Evolutionary conservation across 1,140 invertebrate species (phyloP).

Genomic region (Venustaconcha ellipsiformis): DNA sequence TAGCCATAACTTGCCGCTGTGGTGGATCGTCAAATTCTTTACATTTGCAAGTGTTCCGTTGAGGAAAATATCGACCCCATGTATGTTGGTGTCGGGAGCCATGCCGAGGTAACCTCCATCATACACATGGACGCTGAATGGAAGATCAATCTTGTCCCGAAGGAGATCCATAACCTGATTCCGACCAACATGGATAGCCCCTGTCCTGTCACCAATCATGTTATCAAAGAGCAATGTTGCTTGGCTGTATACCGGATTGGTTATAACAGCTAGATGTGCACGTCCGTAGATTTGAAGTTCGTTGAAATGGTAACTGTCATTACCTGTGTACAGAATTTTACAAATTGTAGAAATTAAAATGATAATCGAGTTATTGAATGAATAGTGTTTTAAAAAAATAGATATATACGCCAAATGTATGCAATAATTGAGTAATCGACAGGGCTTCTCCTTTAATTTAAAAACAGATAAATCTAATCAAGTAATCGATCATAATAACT

Average conservation of each 20-base stretch:
- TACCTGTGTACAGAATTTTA: constrained; percentile 11
- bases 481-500: too few species aligned
- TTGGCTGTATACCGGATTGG: constrained; percentile 34
- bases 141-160: constrained; percentile 49
- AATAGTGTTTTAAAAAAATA: too few species aligned
- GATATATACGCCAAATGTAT: too few species aligned
- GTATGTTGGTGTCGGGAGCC: constrained; percentile 48
- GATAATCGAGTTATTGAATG: too few species aligned
- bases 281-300: constrained; percentile 59
- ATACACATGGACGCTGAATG: constrained; percentile 57
- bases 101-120: constrained; percentile 50
- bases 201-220: constrained; percentile 60
- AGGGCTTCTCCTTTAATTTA: too few species aligned
- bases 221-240: constrained; percentile 48
- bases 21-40: constrained; percentile 52
- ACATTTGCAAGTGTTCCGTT: constrained; percentile 56
- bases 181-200: constrained; percentile 50
- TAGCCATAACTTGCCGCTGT: constrained; percentile 48
- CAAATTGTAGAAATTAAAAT: too few species aligned
- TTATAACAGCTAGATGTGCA: constrained; percentile 53
- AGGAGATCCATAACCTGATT: constrained; percentile 51
- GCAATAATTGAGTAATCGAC: too few species aligned
- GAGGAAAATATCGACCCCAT: constrained; percentile 52
- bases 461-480: too few species aligned
- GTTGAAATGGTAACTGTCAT: constrained; percentile 47